Percentiles rank a stretch among this genome's conserved stretches.
These are phyloP conservation scores for Balaenoptera acutorostrata DNA, from an alignment of 2,113 vertebrate genomes.

Conservation along the genomic window DNA sequence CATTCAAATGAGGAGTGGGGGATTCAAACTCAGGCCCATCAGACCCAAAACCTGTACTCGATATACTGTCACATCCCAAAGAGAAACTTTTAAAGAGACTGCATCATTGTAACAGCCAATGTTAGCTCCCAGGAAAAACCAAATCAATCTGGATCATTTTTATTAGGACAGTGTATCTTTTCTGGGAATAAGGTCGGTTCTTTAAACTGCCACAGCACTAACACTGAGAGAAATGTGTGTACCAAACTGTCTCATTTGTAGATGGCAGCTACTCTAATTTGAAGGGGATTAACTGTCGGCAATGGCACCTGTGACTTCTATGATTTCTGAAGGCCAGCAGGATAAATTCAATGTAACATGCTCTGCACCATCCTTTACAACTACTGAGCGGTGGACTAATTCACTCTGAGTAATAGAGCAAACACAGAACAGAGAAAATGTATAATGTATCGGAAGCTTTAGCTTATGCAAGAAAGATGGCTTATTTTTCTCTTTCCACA, in stretches of 20 bases:
- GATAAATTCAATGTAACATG: constrained; percentile 19
- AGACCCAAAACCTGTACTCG: not conserved
- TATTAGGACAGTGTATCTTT: constrained; percentile 25
- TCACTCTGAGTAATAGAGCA: constrained; percentile 37
- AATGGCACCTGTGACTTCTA: constrained; percentile 9
- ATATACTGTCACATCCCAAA: not conserved
- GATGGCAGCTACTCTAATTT: constrained; percentile 35
- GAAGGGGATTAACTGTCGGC: constrained; percentile 31
- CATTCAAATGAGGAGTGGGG: not conserved
- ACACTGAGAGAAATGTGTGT: constrained; percentile 19
- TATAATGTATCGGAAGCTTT: not conserved
- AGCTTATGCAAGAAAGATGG: not conserved
- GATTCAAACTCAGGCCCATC: not conserved
- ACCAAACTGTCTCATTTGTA: not conserved
- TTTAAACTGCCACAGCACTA: constrained; percentile 21
- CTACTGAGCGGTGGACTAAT: not conserved
- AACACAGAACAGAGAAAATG: not conserved
- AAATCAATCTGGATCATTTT: not conserved
- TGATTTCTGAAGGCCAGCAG: not conserved
- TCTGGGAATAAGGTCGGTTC: not conserved
- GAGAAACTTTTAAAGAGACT: not conserved
- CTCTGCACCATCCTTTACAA: constrained; percentile 23
- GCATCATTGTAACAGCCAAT: not conserved
- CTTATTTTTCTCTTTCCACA: not conserved
- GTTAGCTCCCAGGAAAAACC: not conserved